Evolutionary conservation across 2,888 invertebrate genomes (phyloP), one percentile per base, ranked within the genome.

Genomic region (Pemphredon lugubris): DNA sequence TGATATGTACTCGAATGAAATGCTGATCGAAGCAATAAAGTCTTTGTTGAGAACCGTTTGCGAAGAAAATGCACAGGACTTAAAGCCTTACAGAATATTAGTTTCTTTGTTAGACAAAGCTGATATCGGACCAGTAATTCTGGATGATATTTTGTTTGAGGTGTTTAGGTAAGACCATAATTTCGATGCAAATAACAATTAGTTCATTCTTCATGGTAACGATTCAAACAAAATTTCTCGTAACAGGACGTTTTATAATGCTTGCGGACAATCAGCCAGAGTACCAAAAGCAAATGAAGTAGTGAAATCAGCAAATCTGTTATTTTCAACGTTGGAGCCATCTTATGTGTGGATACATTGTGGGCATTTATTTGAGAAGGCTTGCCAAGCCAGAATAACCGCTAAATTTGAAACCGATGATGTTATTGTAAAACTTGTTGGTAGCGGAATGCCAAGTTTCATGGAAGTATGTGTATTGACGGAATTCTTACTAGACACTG

Each of bases 341-440:
- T 94, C 94, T 63, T 97, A 96, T 85, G 94, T 97, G 60, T 97
- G 97, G 97, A 93, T 93, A 73, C 96, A 95, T 84, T 93, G 95
- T 77, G 94, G 93, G 21, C 91, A 91, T 75, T 89, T 94, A 69
- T 94, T 93, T 81, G 92, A 93, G 61, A 92, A 92, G 63, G 92
- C 92, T 0, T 93, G 93, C 77, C 89, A 90, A 72, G 77, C 82
- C 60, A 81, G 82, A 50, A 58, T 73, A 9, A 79, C 73, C 42
- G 78, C 13, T 48, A 65, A 71, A 63, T 83, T 83, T 37, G 85
- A 83, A 55, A 53, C 21, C 1, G 85, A 88, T 39, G 86, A 80
- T 68, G 85, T 65, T 77, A 87, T 18, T 75, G 92, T 91, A 67
- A 92, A 88, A 66, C 78, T 85, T 13, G 94, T 95, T 23, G 94